Conservation (phyloP, 2,797 vertebrate species). For the Galago senegalensis region DNA sequence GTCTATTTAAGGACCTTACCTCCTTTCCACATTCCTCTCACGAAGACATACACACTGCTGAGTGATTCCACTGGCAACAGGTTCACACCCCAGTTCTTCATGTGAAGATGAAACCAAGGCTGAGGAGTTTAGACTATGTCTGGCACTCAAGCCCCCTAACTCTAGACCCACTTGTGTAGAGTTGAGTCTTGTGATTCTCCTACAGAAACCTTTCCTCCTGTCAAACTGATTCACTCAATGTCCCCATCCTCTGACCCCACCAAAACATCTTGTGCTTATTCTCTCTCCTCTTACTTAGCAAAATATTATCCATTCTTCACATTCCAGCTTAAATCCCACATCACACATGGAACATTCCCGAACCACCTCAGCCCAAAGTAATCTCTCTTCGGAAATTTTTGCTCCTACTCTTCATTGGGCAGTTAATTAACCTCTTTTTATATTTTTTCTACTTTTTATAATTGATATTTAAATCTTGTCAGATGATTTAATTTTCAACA, state of each 20-base stretch:
- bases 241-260: neutral
- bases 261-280: neutral
- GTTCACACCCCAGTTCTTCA: neutral
- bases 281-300: neutral
- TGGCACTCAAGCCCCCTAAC: neutral
- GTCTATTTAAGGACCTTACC: neutral
- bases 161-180: neutral
- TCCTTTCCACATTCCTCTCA: neutral
- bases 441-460: constrained; percentile 15
- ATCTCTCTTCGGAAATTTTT: neutral
- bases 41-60: neutral
- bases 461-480: neutral
- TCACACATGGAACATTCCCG: neutral
- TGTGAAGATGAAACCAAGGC: neutral
- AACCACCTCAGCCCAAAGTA: neutral
- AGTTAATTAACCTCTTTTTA: neutral
- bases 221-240: neutral
- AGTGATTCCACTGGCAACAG: neutral
- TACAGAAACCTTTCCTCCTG: neutral
- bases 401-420: neutral
- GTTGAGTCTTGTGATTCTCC: neutral
- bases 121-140: neutral
- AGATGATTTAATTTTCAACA: constrained; percentile 24
- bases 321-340: constrained; percentile 48
- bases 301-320: constrained; percentile 58